These are phyloP conservation scores for Taurulus bubalis DNA, from an alignment of 2,113 vertebrate species.

Conservation along the genomic window DNA sequence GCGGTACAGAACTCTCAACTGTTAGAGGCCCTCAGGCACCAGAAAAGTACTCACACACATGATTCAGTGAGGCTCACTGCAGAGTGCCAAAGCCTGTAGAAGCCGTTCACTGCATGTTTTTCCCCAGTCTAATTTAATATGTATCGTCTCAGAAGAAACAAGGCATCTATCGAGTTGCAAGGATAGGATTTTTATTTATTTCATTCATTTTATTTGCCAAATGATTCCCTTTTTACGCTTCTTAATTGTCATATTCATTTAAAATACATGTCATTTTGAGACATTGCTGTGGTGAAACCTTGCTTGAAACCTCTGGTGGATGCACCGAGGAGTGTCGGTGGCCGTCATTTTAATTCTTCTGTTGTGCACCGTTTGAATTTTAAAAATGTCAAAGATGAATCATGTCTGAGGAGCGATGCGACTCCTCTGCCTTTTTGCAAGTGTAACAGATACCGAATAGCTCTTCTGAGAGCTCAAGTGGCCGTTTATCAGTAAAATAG, in stretches of 20 bases:
- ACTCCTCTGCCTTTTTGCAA: slow-evolving; percentile 2
- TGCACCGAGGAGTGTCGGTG: background rate
- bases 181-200: background rate
- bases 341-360: background rate
- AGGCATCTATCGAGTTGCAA: background rate
- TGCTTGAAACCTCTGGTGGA: background rate
- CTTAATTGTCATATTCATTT: background rate
- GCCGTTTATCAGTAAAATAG: slow-evolving; percentile 25
- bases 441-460: slow-evolving; percentile 9
- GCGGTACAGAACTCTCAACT: background rate
- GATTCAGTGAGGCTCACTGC: background rate
- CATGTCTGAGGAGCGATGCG: slow-evolving; percentile 1
- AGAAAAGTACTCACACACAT: background rate
- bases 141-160: background rate
- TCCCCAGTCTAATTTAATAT: background rate
- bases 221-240: too few relatives aligned
- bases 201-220: background rate
- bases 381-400: slow-evolving; percentile 24
- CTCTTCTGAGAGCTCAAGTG: slow-evolving; percentile 13
- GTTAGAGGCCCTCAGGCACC: background rate
- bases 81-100: background rate
- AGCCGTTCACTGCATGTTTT: background rate
- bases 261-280: background rate
- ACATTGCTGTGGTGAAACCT: background rate
- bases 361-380: slow-evolving; percentile 1